Percentiles rank a stretch among this genome's conserved stretches.
These are phyloP conservation scores for Subacronicta megacephala DNA, from an alignment of 2,888 invertebrate species.

Conservation along the genomic window DNA sequence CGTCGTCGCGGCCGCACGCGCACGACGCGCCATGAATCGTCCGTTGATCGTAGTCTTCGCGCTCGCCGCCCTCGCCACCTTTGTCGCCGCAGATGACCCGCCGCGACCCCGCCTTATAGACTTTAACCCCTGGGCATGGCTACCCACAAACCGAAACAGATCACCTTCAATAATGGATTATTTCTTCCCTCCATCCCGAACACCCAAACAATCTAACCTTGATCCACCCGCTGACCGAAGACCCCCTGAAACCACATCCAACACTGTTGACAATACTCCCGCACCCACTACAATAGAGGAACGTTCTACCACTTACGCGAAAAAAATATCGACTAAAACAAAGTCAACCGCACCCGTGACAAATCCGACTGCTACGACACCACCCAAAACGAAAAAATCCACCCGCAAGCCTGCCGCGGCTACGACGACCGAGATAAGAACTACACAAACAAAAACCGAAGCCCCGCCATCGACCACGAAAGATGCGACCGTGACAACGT, in stretches of 20 bases:
- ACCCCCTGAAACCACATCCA: conserved; percentile 70
- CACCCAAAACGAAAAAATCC: conserved; percentile 80
- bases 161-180: conserved; percentile 88
- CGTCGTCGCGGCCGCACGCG: conserved; percentile 86
- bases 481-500: conserved; percentile 74
- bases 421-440: conserved; percentile 76
- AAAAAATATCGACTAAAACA: conserved; percentile 81
- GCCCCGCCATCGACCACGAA: conserved; percentile 68
- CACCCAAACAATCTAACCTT: conserved; percentile 84
- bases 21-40: conserved; percentile 82
- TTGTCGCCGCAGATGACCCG: conserved; percentile 70
- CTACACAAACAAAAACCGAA: conserved; percentile 76
- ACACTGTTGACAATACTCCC: conserved; percentile 69
- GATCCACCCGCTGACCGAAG: conserved; percentile 82
- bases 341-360: conserved; percentile 79
- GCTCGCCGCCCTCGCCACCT: conserved; percentile 76
- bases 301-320: conserved; percentile 77
- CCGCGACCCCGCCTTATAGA: conserved; percentile 83
- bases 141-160: conserved; percentile 78
- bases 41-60: conserved; percentile 78
- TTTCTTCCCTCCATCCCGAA: conserved; percentile 86
- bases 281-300: conserved; percentile 79
- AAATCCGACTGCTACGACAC: conserved; percentile 75
- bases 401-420: conserved; percentile 73
- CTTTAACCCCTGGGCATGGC: conserved; percentile 87